Evolutionary conservation across 2,113 vertebrate genomes (phyloP).

Genomic region (Acrocephalus kingi): DNA sequence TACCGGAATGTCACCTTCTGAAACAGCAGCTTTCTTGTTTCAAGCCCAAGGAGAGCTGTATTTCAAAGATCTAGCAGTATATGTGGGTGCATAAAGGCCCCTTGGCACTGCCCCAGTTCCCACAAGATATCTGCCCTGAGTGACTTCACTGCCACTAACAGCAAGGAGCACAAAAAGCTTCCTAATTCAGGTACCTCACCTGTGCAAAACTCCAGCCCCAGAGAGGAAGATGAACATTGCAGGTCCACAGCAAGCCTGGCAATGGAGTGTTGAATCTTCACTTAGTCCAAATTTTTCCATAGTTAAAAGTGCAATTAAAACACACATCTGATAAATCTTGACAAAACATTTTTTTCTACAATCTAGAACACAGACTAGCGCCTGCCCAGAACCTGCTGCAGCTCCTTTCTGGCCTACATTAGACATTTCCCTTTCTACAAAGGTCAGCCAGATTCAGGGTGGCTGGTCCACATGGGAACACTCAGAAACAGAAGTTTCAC

Average conservation of each 20-base stretch:
- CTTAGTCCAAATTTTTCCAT: not conserved
- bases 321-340: not conserved
- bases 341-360: not conserved
- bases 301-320: not conserved
- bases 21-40: not conserved
- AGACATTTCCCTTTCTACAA: not conserved
- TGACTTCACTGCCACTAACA: not conserved
- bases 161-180: not conserved
- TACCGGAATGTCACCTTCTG: not conserved
- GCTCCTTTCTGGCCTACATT: not conserved
- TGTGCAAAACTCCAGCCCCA: not conserved
- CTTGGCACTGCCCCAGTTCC: not conserved
- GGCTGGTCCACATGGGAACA: not conserved
- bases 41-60: not conserved
- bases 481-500: not conserved
- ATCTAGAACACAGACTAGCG: not conserved
- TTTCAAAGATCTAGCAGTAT: not conserved
- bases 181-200: rapidly evolving
- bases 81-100: not conserved
- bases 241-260: not conserved
- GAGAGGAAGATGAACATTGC: not conserved
- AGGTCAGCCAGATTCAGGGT: not conserved
- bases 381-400: not conserved
- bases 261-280: not conserved
- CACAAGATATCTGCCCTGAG: not conserved